Percentiles rank a stretch among this genome's conserved stretches.
These are phyloP conservation scores for Ranitomeya variabilis DNA, from an alignment of 2,113 vertebrate species.

Conservation along the genomic window DNA sequence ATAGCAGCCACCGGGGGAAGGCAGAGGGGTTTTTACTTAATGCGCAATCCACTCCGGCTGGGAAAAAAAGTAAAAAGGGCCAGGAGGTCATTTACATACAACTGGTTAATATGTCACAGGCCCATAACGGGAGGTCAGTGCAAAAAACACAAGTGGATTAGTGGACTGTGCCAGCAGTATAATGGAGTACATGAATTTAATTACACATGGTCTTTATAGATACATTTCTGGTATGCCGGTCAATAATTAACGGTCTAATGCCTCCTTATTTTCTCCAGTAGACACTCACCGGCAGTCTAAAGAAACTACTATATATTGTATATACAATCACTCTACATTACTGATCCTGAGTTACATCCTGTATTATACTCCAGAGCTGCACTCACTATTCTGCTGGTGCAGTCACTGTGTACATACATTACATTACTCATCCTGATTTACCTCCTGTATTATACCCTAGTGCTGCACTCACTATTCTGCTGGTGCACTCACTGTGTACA, in stretches of 20 bases:
- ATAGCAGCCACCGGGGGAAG: conserved; percentile 17
- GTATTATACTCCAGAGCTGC: background rate
- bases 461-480: too few species aligned
- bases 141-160: background rate
- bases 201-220: conserved; percentile 11
- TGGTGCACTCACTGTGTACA: too few species aligned
- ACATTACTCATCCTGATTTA: too few species aligned
- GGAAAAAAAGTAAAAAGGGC: background rate
- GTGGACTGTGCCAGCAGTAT: background rate
- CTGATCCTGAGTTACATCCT: background rate
- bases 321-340: background rate
- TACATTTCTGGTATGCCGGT: background rate
- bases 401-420: too few species aligned
- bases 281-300: too few species aligned
- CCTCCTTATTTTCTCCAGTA: background rate
- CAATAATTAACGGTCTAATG: background rate
- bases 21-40: background rate
- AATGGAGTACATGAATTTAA: conserved; percentile 9
- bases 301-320: background rate
- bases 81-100: background rate
- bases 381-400: too few species aligned
- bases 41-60: background rate
- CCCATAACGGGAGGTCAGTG: background rate
- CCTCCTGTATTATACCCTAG: too few species aligned
- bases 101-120: conserved; percentile 1